Base-by-base conservation (phyloP, 2,888 invertebrate species). In the Andrena flavipes region DNA sequence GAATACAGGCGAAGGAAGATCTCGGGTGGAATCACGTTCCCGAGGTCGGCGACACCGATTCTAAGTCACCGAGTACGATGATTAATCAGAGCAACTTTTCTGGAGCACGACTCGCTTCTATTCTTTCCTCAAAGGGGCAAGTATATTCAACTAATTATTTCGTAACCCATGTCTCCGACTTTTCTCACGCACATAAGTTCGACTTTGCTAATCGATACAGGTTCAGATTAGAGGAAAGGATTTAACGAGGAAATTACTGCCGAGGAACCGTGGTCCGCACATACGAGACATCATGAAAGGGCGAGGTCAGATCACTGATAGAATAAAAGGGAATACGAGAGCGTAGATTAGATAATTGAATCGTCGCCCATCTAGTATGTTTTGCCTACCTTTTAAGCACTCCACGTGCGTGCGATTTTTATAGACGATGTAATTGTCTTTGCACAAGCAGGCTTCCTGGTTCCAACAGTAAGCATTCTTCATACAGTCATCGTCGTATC, bases 361-460 rank as follows among this genome's bases (percentile, higher is more conserved):
- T 42, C 42, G 42, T 42, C 42, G 13, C 42, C 16, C 13, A 42
- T 42, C 42, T 42, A 42, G 4, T 42, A 42, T 16, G 16, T 16
- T 16, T 5, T 16, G 10, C 13, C 26, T 89, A 94, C 94, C 91
- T 93, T 90, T 90, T 8, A 94, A 81, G 84, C 95, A 95, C 78
- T 94, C 92, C 71, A 93, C 93, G 84, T 88, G 91, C 2, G 94
- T 94, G 56, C 88, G 89, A 87, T 94, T 94, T 77, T 91, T 91
- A 73, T 92, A 91, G 35, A 94, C 93, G 78, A 93, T 92, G 76
- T 92, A 94, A 63, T 92, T 91, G 2, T 92, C 89, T 85, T 92
- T 91, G 89, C 95, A 95, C 80, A 93, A 92, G 81, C 95, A 95
- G 60, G 90, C 90, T 65, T 89, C 76, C 20, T 91, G 90, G 64